Evolutionary conservation across 2,797 vertebrate species (phyloP).

Genomic region (Xiphophorus birchmanni): DNA sequence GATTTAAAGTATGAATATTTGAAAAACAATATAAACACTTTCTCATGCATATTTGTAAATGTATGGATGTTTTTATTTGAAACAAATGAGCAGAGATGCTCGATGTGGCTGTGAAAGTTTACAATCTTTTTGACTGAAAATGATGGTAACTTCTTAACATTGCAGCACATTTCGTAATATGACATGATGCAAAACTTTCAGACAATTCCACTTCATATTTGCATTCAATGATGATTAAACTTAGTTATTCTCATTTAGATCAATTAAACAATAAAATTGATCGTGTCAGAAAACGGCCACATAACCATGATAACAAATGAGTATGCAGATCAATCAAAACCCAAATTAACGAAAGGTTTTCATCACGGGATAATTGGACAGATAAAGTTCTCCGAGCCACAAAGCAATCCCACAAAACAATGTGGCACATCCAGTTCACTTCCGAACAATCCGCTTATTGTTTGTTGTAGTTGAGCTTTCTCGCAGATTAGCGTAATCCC

Average conservation of each 20-base stretch:
- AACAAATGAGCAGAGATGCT: neutral
- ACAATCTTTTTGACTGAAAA: constrained; percentile 59
- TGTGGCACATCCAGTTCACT: constrained; percentile 75
- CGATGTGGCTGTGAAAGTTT: constrained; percentile 18
- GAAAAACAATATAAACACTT: constrained; percentile 9
- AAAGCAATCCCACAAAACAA: constrained; percentile 80
- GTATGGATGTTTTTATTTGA: neutral
- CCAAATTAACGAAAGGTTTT: constrained; percentile 34
- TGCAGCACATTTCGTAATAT: constrained; percentile 21
- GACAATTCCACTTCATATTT: constrained; percentile 44
- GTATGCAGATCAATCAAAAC: constrained; percentile 23
- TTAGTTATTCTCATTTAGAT: constrained; percentile 31
- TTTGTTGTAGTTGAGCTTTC: constrained; percentile 82
- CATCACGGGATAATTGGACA: constrained; percentile 57
- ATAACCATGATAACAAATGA: constrained; percentile 39
- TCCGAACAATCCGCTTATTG: constrained; percentile 80
- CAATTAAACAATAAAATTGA: constrained; percentile 35
- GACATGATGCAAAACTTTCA: constrained; percentile 29
- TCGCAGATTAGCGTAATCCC: constrained; percentile 78
- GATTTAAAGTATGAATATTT: neutral
- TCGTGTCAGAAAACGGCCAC: constrained; percentile 13
- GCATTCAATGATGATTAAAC: neutral
- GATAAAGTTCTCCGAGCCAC: constrained; percentile 50
- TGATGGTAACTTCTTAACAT: constrained; percentile 33
- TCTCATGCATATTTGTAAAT: neutral